Base-by-base conservation (phyloP, 2,797 vertebrate genomes). In the Tokudaia tokunoshimensis region DNA sequence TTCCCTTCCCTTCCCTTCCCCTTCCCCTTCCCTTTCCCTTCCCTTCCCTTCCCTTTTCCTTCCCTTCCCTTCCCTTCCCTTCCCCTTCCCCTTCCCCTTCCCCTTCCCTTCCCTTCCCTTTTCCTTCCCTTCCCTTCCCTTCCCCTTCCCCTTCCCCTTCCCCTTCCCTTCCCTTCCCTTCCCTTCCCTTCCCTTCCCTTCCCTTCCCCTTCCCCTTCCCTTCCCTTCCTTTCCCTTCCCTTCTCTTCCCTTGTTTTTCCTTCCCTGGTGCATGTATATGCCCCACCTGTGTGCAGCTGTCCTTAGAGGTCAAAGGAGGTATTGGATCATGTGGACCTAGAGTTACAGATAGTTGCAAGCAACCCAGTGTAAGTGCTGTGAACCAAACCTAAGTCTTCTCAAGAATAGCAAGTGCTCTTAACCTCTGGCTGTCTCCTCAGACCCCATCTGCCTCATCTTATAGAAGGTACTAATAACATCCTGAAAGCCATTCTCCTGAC, bases 61-160 rank as follows among this genome's bases (percentile, higher is more conserved):
- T 10, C 11, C 50, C 50, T 10, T 50, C 9, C 50, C 50, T 10
- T 50, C 9, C 50, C 8, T 10, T 50, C 9, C 50, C 50, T 10
- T 4, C 7, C 47, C 47, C 47, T 7, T 7, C 7, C 47, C 47
- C 47, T 7, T 7, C 47, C 7, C 47, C 47, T 50, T 10, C 8
- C 50, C 6, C 9, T 50, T 10, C 11, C 6, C 50, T 50, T 47
- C 50, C 50, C 50, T 10, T 50, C n/a, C n/a, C n/a, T n/a, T n/a
- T n/a, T n/a, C n/a, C n/a, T n/a, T n/a, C n/a, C n/a, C n/a, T n/a
- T n/a, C n/a, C n/a, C n/a, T n/a, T n/a, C 8, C 44, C 15, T 26
- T 31, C 13, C 2, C 31, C 37, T 17, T 3, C 9, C 19, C 47
- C 9, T 4, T 9, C 9, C 10, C 8, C n/a, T 1, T n/a, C n/a